Percentiles rank a stretch among this genome's conserved stretches.
These are phyloP conservation scores for Dolichotis patagonum DNA, from an alignment of 2,113 vertebrate genomes.

Conservation along the genomic window DNA sequence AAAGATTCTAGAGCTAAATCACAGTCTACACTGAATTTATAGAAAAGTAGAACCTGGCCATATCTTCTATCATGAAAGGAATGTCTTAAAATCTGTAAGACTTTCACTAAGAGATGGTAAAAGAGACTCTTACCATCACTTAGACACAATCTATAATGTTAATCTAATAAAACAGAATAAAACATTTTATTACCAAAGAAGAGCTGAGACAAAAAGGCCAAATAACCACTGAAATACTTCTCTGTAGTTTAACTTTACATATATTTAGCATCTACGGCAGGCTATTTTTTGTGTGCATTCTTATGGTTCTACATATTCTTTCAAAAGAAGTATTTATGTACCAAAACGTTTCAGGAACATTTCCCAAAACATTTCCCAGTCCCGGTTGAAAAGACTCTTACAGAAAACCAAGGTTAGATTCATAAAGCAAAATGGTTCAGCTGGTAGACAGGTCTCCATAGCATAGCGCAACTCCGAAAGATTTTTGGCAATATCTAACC, in stretches of 20 bases:
- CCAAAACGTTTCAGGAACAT: not conserved
- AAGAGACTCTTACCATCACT: not conserved
- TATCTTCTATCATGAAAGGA: not conserved
- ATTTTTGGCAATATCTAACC: not conserved
- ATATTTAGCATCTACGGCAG: not conserved
- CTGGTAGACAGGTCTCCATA: not conserved
- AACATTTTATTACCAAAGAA: not conserved
- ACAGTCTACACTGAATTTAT: not conserved
- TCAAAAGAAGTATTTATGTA: not conserved
- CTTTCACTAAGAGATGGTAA: not conserved
- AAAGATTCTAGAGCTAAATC: not conserved
- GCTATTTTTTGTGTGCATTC: not conserved
- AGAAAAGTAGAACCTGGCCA: not conserved
- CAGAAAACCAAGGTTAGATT: not conserved
- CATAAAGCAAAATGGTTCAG: not conserved
- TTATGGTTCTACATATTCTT: not conserved
- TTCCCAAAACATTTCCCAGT: no score
- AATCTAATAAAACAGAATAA: not conserved
- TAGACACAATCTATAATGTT: not conserved
- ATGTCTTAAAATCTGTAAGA: not conserved
- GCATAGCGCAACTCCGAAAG: not conserved
- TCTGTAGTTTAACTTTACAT: not conserved
- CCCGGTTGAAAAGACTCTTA: not conserved
- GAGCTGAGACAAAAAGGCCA: not conserved
- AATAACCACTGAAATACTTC: fast-evolving